Evolutionary conservation across 2,888 invertebrate genomes (phyloP), one percentile per base, ranked within the genome.

Genomic region (Zele albiditarsus): DNA sequence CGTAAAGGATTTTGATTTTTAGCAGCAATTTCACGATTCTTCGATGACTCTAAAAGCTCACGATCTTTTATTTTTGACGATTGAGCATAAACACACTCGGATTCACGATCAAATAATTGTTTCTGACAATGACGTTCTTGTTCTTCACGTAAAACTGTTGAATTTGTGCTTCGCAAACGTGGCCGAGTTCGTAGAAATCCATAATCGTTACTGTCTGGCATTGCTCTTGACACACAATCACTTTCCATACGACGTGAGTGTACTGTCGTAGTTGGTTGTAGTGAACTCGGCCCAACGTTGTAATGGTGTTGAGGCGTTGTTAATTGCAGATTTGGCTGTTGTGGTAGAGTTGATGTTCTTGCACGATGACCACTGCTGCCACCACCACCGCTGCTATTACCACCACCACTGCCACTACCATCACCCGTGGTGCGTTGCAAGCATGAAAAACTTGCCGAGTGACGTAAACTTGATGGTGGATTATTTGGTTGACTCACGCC

Each of bases 401-500:
- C 53, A 53, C 53, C 53, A 23, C 53, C 10, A 4, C 60, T 14
- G 12, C 42, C 53, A 42, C 23, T 16, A 27, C 58, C 68, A 28
- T 75, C 75, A 58, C 80, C 83, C 31, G 87, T 84, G 79, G 88
- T 85, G 57, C 90, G 87, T 75, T 90, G 89, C 70, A 90, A 85
- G 82, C 90, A 90, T 71, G 90, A 90, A 84, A 90, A 90, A 81
- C 90, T 90, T 73, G 90, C 90, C 78, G 90, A 90, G 84, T 90
- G 90, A 79, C 90, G 83, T 79, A 90, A 84, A 80, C 89, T 89
- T 81, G 89, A 87, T 77, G 89, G 88, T 78, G 88, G 86, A 81
- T 87, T 88, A 79, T 83, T 84, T 73, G 87, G 88, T 78, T 89
- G 89, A 86, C 89, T 89, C 80, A 89, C 88, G 74, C 89, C 89